Conservation (phyloP, 2,888 invertebrate genomes). For the Lissocephala sabroskyi region DNA sequence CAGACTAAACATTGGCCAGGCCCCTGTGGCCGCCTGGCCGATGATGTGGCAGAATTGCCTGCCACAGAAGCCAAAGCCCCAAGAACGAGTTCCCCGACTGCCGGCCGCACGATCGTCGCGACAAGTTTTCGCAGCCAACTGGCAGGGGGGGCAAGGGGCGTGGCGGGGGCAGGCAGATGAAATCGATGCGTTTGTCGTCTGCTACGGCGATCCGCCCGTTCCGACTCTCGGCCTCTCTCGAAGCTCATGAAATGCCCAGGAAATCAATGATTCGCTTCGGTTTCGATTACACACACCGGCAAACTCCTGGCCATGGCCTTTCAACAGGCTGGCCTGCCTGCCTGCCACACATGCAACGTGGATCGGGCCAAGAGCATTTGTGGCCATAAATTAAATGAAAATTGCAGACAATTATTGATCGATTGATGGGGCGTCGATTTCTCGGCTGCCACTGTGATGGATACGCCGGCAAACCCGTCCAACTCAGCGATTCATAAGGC, state of each 20-base stretch:
- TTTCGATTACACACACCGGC: conserved; percentile 66
- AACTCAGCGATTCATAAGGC: conserved; percentile 59
- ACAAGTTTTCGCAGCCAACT: too few relatives aligned
- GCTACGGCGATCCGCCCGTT: conserved; percentile 4
- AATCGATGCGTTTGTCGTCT: conserved; percentile 51
- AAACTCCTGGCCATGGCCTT: conserved; percentile 6
- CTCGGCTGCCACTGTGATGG: conserved; percentile 55
- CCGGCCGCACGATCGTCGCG: too few relatives aligned
- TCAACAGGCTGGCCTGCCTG: conserved; percentile 30
- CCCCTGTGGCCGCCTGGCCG: not conserved
- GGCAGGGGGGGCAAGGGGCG: not conserved
- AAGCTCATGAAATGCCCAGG: conserved; percentile 64
- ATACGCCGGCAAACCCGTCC: conserved; percentile 59
- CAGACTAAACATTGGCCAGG: conserved; percentile 54
- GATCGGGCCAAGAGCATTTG: conserved; percentile 67
- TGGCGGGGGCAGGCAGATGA: conserved; percentile 35
- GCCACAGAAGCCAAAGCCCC: conserved; percentile 4
- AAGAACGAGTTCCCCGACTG: not conserved
- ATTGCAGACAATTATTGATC: conserved; percentile 61
- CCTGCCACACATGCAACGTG: conserved; percentile 36
- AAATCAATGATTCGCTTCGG: conserved; percentile 69
- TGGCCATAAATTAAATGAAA: conserved; percentile 62
- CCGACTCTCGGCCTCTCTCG: conserved; percentile 21
- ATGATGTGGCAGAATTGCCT: conserved; percentile 25
- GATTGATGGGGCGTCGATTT: conserved; percentile 32